These are phyloP conservation scores for Sander vitreus DNA, from an alignment of 2,113 vertebrate species.

Conservation along the genomic window DNA sequence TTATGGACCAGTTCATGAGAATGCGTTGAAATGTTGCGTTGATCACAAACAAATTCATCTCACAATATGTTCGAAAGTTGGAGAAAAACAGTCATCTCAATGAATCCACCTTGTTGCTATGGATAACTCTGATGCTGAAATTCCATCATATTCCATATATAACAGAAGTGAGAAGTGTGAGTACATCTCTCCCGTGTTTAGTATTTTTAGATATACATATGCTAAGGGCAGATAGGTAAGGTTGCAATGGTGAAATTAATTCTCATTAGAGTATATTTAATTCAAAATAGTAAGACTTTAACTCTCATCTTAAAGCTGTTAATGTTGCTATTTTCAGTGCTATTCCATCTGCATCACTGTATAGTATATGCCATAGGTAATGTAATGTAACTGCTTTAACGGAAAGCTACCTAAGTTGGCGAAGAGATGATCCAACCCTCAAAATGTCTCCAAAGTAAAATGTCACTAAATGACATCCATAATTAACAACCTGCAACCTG, in stretches of 20 bases:
- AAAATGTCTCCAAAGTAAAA: not conserved
- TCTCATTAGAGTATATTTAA: constrained; percentile 4
- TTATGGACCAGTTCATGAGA: too few relatives aligned
- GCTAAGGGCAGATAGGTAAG: constrained; percentile 8
- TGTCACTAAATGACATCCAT: not conserved
- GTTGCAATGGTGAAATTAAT: constrained; percentile 15
- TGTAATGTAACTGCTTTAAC: not conserved
- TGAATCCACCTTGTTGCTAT: not conserved
- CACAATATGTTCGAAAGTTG: not conserved
- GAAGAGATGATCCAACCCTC: not conserved
- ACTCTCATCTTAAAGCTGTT: not conserved
- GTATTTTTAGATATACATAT: not conserved
- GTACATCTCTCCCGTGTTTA: not conserved
- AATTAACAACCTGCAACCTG: not conserved
- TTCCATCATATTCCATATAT: not conserved
- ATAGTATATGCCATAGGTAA: not conserved
- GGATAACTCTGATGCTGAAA: not conserved
- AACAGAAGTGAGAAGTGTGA: not conserved
- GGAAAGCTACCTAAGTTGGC: not conserved
- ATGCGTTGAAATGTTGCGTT: not conserved
- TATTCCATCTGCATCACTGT: not conserved
- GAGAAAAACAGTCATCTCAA: not conserved
- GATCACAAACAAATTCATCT: not conserved
- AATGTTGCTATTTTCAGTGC: not conserved
- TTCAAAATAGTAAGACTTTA: not conserved